Conservation (phyloP, 1,140 invertebrate genomes). For the Penaeus japonicus region DNA sequence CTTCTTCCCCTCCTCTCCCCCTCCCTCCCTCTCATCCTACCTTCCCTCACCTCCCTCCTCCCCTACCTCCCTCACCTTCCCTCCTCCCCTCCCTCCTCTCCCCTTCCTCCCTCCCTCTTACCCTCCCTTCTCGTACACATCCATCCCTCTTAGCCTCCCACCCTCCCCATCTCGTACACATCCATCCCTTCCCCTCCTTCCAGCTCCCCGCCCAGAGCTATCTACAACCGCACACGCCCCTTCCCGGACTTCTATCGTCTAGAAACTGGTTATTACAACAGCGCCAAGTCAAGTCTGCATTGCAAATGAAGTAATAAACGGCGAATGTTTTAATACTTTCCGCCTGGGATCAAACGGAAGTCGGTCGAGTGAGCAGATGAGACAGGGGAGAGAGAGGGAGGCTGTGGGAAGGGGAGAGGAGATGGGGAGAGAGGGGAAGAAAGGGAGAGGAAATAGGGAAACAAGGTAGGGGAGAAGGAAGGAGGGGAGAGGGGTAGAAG, state of each 20-base stretch:
- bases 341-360: slow-evolving; percentile 4
- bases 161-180: background rate
- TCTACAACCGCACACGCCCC: too few species aligned
- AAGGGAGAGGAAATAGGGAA: background rate
- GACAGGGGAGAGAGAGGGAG: background rate
- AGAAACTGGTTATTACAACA: background rate
- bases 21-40: too few species aligned
- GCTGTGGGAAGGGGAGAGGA: background rate
- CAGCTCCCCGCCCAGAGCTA: too few species aligned
- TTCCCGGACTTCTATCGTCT: too few species aligned
- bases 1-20: background rate
- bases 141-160: too few species aligned
- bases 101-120: too few species aligned
- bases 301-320: slow-evolving; percentile 16
- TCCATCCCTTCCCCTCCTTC: background rate
- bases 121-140: too few species aligned
- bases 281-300: background rate
- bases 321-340: slow-evolving; percentile 9
- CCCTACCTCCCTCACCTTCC: too few species aligned
- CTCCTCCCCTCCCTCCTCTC: too few species aligned
- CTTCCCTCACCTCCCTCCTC: background rate
- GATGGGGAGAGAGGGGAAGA: background rate
- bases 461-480: background rate
- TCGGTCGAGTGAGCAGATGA: background rate
- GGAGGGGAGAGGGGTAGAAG: background rate